Percentiles rank a stretch among this genome's conserved stretches.
Evolutionary conservation across 2,888 invertebrate genomes (phyloP).

Genomic region (Dione juno): DNA sequence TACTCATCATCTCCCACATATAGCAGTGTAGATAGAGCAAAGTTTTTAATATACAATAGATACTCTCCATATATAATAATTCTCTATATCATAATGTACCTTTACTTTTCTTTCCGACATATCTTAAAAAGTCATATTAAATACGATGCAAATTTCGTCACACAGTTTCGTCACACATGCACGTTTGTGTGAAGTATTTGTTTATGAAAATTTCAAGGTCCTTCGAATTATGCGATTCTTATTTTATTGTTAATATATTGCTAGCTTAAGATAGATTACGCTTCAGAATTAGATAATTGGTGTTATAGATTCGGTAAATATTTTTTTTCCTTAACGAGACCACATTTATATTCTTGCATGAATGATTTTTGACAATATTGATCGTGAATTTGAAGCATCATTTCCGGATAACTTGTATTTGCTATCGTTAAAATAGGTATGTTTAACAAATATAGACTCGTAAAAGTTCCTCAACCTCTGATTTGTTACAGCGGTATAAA

Average conservation of each 20-base stretch:
- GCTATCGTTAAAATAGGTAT: neutral
- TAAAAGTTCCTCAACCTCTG: conserved; percentile 6
- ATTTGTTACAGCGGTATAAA: neutral
- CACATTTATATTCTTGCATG: conserved; percentile 10
- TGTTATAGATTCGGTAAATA: too few species aligned
- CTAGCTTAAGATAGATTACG: neutral
- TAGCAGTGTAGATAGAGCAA: too few species aligned
- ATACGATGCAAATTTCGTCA: too few species aligned
- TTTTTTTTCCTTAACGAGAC: neutral
- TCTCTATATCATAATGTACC: too few species aligned
- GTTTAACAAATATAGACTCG: neutral
- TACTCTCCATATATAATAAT: too few species aligned
- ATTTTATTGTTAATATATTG: neutral
- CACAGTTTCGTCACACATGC: too few species aligned
- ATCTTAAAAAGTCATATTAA: too few species aligned
- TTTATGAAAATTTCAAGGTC: neutral
- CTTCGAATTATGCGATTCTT: neutral
- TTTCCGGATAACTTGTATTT: conserved; percentile 21
- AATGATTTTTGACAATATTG: conserved; percentile 27
- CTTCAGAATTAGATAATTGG: too few species aligned
- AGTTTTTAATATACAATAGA: too few species aligned
- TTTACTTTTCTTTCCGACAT: too few species aligned
- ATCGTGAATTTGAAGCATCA: conserved; percentile 21
- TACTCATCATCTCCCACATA: too few species aligned
- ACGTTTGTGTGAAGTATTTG: too few species aligned